phyloP scores from a whole-genome alignment of 2,888 invertebrate genomes.

The Cephus spinipes region DNA sequence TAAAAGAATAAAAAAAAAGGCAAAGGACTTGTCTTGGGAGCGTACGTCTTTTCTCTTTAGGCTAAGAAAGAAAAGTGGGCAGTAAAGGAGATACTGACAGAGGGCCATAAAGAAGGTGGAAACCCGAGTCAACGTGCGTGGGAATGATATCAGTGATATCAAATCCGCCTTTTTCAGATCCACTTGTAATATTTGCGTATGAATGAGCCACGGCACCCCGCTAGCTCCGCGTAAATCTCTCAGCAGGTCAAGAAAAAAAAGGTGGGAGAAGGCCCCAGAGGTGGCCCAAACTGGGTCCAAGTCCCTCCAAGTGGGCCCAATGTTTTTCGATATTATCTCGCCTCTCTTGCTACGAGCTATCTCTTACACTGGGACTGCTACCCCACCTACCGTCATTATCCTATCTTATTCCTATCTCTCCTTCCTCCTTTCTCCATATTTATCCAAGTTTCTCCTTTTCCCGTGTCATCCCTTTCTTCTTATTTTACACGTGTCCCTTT shows the following conservation, averaged over 20 bases:
- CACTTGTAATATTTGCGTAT: constrained; percentile 59
- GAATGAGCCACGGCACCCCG: constrained; percentile 50
- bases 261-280: background rate
- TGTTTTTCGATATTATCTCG: constrained; percentile 54
- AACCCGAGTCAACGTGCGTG: constrained; percentile 23
- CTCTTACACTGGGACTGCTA: background rate
- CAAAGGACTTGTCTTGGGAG: background rate
- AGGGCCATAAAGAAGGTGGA: constrained; percentile 10
- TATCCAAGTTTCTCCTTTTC: background rate
- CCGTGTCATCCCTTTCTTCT: constrained; percentile 1
- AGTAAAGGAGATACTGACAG: background rate
- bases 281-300: background rate
- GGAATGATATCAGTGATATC: constrained; percentile 48
- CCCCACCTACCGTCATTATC: background rate
- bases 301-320: constrained; percentile 18
- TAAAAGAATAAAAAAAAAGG: background rate
- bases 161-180: constrained; percentile 33
- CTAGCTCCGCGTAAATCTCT: constrained; percentile 55
- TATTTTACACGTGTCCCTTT: constrained; percentile 35
- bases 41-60: background rate
- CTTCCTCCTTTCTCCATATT: constrained; percentile 10
- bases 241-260: constrained; percentile 43
- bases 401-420: constrained; percentile 11
- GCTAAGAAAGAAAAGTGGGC: constrained; percentile 3
- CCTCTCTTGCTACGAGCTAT: background rate